A percentile compares a stretch with the other conserved stretches of the same genome.
Conservation (phyloP, 2,888 invertebrate genomes). For the Pharmacophagus antenor region DNA sequence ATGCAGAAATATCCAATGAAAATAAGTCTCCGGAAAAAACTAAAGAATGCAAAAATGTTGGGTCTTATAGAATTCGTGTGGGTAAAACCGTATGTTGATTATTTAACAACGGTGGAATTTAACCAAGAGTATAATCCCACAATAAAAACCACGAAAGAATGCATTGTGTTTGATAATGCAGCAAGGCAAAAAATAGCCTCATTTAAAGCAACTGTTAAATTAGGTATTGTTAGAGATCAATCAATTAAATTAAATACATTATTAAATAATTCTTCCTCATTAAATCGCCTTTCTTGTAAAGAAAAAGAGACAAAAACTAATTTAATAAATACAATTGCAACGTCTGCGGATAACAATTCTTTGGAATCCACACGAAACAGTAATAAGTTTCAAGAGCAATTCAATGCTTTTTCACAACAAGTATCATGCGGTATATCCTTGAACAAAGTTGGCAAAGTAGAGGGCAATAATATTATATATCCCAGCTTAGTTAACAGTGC, state of each 20-base stretch:
- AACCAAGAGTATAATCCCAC: slow-evolving; percentile 38
- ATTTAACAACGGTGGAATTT: slow-evolving; percentile 44
- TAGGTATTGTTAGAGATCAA: slow-evolving; percentile 40
- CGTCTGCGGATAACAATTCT: neutral
- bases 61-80: slow-evolving; percentile 58
- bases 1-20: slow-evolving; percentile 61
- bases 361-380: neutral
- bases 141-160: slow-evolving; percentile 39
- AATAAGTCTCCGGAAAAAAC: slow-evolving; percentile 51
- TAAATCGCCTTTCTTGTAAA: neutral
- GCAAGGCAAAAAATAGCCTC: slow-evolving; percentile 38
- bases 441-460: slow-evolving; percentile 8
- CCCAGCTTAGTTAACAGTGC: slow-evolving; percentile 15
- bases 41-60: slow-evolving; percentile 41
- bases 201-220: slow-evolving; percentile 52
- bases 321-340: neutral
- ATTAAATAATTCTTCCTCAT: neutral
- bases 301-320: slow-evolving; percentile 27
- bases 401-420: neutral
- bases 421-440: neutral
- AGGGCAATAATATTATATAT: neutral
- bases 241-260: neutral
- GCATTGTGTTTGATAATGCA: slow-evolving; percentile 53
- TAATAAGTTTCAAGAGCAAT: neutral
- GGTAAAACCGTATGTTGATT: slow-evolving; percentile 49